phyloP scores from a whole-genome alignment of 1,140 invertebrate species.

The Tetramorium parvispinum region DNA sequence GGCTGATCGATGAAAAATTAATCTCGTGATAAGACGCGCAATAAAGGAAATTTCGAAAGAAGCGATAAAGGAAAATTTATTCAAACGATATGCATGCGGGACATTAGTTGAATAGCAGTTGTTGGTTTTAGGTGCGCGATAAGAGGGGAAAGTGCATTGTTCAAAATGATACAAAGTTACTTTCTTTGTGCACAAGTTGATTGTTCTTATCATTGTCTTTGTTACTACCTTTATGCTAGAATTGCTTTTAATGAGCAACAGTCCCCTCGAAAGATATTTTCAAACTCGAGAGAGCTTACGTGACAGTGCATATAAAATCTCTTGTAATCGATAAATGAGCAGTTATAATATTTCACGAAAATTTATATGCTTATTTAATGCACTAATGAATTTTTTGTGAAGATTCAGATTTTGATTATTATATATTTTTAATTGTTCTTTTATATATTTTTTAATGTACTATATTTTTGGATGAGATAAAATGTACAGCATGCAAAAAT shows the following conservation, averaged over 20 bases:
- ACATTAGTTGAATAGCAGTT: no score
- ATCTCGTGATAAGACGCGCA: constrained; percentile 9
- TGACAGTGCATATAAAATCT: neutral
- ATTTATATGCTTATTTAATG: neutral
- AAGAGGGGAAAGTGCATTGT: neutral
- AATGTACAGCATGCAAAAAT: neutral
- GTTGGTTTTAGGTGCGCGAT: neutral
- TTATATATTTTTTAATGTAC: neutral
- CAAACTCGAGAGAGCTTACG: neutral
- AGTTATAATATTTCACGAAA: neutral
- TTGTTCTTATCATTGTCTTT: neutral
- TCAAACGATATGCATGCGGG: neutral
- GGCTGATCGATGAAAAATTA: neutral
- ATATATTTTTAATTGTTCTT: neutral
- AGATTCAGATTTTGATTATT: neutral
- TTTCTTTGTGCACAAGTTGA: neutral
- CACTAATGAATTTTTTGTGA: neutral
- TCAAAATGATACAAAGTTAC: neutral
- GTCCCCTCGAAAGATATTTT: neutral
- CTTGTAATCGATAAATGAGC: neutral
- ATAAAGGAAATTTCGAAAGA: neutral
- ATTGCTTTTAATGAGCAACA: neutral
- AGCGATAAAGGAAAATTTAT: neutral
- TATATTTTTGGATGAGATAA: neutral
- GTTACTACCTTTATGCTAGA: neutral